Conservation (phyloP, 2,797 vertebrate species). For the Anniella stebbinsi region DNA sequence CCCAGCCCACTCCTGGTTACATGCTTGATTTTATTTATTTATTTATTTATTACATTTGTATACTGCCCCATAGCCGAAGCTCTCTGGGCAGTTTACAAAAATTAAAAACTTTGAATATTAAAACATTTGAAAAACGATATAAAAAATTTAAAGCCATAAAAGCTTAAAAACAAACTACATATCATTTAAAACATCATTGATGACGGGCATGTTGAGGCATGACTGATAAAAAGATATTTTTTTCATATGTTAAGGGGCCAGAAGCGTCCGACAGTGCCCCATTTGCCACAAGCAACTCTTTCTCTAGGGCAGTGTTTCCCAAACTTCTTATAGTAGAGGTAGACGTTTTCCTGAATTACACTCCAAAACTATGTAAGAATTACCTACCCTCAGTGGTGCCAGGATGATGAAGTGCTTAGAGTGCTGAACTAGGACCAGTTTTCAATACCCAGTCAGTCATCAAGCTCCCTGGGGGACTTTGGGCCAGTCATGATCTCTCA, state of each 20-base stretch:
- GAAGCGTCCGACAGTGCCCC: not conserved
- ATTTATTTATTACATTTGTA: too few species aligned
- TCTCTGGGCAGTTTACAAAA: too few species aligned
- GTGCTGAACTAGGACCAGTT: too few species aligned
- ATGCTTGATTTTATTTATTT: too few species aligned
- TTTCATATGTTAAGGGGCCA: not conserved
- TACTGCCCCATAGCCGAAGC: too few species aligned
- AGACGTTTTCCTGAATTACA: not conserved
- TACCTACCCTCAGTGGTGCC: not conserved
- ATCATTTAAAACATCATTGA: too few species aligned
- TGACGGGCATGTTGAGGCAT: not conserved
- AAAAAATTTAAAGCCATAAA: too few species aligned
- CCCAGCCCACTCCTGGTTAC: too few species aligned
- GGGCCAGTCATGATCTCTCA: not conserved
- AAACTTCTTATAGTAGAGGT: not conserved
- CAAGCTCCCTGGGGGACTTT: not conserved
- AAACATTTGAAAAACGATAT: too few species aligned
- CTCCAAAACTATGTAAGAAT: too few species aligned
- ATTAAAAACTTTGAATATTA: too few species aligned
- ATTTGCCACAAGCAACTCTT: not conserved
- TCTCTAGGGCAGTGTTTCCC: not conserved
- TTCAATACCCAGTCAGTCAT: not conserved
- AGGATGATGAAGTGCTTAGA: not conserved
- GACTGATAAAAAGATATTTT: not conserved
- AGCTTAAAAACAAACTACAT: too few species aligned